Evolutionary conservation across 37 sponge, comb jelly and placozoan genomes (phyloP).

Genomic region (Sycon ciliatum): DNA sequence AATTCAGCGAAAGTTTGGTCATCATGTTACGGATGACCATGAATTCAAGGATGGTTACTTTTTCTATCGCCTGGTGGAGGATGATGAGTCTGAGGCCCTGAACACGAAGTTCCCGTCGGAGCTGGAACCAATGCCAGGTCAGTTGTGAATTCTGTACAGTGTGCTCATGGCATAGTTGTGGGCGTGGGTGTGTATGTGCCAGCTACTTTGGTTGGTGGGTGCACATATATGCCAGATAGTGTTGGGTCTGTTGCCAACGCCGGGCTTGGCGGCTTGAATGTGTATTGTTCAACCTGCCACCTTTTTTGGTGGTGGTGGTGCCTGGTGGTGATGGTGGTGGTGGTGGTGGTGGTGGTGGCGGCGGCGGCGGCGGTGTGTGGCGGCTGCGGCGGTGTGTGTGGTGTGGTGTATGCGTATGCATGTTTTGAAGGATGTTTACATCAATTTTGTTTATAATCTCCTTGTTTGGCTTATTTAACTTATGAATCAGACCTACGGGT

Average conservation of each 20-base stretch:
- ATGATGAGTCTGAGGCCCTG: constrained; percentile 48
- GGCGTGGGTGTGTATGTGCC: neutral
- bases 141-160: neutral
- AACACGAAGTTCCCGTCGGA: constrained; percentile 55
- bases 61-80: constrained; percentile 74
- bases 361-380: too few species aligned
- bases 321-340: too few species aligned
- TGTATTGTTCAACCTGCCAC: too few species aligned
- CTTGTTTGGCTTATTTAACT: too few species aligned
- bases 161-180: constrained; percentile 1
- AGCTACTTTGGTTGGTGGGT: too few species aligned
- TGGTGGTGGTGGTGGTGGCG: too few species aligned
- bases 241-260: too few species aligned
- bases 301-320: too few species aligned
- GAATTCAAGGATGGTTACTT: constrained; percentile 66
- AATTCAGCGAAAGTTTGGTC: constrained; percentile 51
- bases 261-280: too few species aligned
- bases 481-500: too few species aligned
- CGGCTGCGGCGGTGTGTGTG: constrained; percentile 8
- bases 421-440: neutral
- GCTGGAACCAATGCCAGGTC: constrained; percentile 66
- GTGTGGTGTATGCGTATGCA: neutral
- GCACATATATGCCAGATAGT: too few species aligned
- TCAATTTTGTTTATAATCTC: too few species aligned
- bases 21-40: constrained; percentile 81